phyloP scores from a whole-genome alignment of 2,888 invertebrate genomes.

The Stenoptilia bipunctidactyla region DNA sequence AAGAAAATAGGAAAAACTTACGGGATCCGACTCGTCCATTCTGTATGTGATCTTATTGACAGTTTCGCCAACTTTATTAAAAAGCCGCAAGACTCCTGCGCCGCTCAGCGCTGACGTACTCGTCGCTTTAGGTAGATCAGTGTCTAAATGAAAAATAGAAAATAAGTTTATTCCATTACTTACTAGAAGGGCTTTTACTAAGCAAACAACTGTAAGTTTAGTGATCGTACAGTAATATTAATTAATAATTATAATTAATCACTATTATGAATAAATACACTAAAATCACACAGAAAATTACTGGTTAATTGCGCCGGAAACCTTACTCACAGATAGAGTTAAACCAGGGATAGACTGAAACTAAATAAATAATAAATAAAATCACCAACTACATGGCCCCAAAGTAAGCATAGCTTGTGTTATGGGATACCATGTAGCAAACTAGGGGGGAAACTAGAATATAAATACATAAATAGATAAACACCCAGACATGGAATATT shows the following conservation, averaged over 20 bases:
- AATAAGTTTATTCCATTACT: conserved; percentile 43
- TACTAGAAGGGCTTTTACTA: too few relatives aligned
- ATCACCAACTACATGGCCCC: conserved; percentile 77
- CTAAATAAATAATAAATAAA: too few relatives aligned
- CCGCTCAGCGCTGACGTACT: conserved; percentile 96
- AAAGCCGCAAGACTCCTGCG: conserved; percentile 93
- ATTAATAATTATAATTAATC: too few relatives aligned
- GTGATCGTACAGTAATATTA: too few relatives aligned
- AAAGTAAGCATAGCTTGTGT: too few relatives aligned
- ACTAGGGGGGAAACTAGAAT: too few relatives aligned
- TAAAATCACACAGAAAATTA: background rate
- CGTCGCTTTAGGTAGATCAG: conserved; percentile 94
- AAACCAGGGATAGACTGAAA: too few relatives aligned
- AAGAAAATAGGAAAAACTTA: too few relatives aligned
- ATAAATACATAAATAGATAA: conserved; percentile 52
- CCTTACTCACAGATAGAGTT: background rate
- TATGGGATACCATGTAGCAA: too few relatives aligned
- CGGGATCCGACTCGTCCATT: conserved; percentile 99
- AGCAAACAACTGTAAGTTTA: too few relatives aligned
- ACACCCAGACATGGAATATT: too few relatives aligned
- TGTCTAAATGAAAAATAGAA: conserved; percentile 59
- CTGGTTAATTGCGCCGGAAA: background rate
- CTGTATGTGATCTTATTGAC: conserved; percentile 98
- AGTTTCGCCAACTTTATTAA: conserved; percentile 96
- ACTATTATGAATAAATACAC: background rate